Evolutionary conservation across 1,140 invertebrate species (phyloP).

Genomic region (Acromyrmex charruanus): DNA sequence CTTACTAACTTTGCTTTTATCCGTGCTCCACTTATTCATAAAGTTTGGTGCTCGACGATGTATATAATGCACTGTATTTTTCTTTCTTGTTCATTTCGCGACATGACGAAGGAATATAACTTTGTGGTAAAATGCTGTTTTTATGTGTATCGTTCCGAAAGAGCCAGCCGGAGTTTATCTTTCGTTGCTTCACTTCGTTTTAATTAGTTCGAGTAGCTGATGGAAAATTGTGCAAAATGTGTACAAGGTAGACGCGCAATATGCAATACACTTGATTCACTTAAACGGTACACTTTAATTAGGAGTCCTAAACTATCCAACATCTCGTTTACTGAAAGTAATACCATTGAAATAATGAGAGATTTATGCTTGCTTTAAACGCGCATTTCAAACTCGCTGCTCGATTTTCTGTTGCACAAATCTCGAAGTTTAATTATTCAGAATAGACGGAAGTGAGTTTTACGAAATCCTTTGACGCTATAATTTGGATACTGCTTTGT

Average conservation of each 20-base stretch:
- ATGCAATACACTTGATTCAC: slow-evolving; percentile 37
- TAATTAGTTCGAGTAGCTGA: slow-evolving; percentile 49
- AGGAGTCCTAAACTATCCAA: slow-evolving; percentile 36
- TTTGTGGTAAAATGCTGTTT: slow-evolving; percentile 59
- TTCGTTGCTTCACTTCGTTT: slow-evolving; percentile 25
- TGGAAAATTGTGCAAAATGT: slow-evolving; percentile 50
- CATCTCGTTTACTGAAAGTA: slow-evolving; percentile 35
- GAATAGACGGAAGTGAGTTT: slow-evolving; percentile 24
- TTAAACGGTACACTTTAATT: slow-evolving; percentile 42
- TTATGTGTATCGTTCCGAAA: slow-evolving; percentile 47
- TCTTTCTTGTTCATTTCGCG: slow-evolving; percentile 36
- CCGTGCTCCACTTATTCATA: slow-evolving; percentile 70
- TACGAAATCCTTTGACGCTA: slow-evolving; percentile 8
- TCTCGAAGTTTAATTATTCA: slow-evolving; percentile 54
- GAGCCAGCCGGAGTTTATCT: slow-evolving; percentile 33
- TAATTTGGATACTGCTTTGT: slow-evolving; percentile 22
- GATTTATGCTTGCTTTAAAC: slow-evolving; percentile 30
- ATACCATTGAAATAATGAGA: slow-evolving; percentile 28
- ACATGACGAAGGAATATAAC: slow-evolving; percentile 44
- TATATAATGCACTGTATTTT: slow-evolving; percentile 56
- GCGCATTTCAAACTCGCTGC: background rate
- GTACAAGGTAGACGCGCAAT: background rate
- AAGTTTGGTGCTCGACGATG: slow-evolving; percentile 59
- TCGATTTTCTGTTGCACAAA: slow-evolving; percentile 1
- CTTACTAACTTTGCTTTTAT: slow-evolving; percentile 76